phyloP scores from a whole-genome alignment of 2,113 vertebrate genomes.

The Apteryx mantelli region DNA sequence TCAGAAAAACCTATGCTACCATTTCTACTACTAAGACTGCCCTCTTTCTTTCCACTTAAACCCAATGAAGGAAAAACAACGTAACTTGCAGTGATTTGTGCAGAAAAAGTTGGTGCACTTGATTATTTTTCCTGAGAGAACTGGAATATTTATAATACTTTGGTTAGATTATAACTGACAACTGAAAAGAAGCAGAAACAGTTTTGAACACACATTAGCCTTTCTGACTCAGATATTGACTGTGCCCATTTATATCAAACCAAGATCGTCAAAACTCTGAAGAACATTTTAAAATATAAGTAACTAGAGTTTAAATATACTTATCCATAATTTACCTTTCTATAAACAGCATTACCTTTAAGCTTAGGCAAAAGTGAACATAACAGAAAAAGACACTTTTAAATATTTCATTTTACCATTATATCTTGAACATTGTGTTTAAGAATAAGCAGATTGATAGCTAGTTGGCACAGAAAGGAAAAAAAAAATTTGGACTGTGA shows the following conservation, averaged over 20 bases:
- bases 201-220: background rate
- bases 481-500: conserved; percentile 80
- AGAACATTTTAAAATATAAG: conserved; percentile 12
- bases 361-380: conserved; percentile 36
- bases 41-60: background rate
- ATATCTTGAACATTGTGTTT: conserved; percentile 26
- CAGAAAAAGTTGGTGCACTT: background rate
- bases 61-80: background rate
- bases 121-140: background rate
- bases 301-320: background rate
- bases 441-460: conserved; percentile 57
- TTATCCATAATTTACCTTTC: conserved; percentile 18
- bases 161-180: background rate
- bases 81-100: background rate
- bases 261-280: conserved; percentile 35
- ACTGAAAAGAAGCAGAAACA: background rate
- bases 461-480: conserved; percentile 49
- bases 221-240: conserved; percentile 65
- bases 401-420: conserved; percentile 41
- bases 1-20: background rate
- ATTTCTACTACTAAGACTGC: background rate
- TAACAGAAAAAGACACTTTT: background rate
- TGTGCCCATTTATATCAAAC: conserved; percentile 80
- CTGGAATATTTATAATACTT: background rate
- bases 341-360: conserved; percentile 26